Percentiles rank a stretch among this genome's conserved stretches.
Conservation (phyloP, 2,113 vertebrate species). For the Trematocara unimaculatum region DNA sequence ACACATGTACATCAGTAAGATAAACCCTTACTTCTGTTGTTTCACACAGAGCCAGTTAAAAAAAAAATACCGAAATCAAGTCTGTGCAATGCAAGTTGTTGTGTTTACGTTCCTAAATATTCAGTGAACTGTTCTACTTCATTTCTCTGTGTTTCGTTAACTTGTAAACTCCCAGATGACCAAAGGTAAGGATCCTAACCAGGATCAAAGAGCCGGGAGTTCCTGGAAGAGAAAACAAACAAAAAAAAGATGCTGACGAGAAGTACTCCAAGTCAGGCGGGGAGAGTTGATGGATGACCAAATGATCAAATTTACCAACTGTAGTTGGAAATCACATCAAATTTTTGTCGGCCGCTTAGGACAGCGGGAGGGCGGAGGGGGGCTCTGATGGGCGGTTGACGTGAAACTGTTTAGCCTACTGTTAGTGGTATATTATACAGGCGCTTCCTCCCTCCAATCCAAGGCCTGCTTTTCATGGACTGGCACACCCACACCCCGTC, state of each 20-base stretch:
- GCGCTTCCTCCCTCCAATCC: constrained; percentile 62
- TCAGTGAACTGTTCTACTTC: not conserved
- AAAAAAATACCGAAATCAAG: accelerated
- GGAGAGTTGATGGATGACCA: not conserved
- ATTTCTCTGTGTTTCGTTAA: not conserved
- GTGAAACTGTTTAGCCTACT: constrained; percentile 4
- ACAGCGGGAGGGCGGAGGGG: not conserved
- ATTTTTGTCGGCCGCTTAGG: not conserved
- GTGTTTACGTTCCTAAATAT: not conserved
- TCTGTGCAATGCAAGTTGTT: not conserved
- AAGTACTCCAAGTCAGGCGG: not conserved
- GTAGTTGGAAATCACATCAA: not conserved
- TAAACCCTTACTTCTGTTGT: not conserved
- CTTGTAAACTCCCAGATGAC: not conserved
- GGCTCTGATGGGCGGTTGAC: not conserved
- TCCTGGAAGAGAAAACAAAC: not conserved
- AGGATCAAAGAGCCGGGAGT: not conserved
- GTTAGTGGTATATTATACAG: constrained; percentile 31
- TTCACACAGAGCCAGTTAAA: not conserved
- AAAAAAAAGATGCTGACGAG: not conserved
- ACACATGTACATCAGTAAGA: not conserved
- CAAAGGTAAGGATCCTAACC: accelerated
- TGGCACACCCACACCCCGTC: constrained; percentile 62
- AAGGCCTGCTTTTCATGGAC: constrained; percentile 42
- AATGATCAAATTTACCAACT: not conserved